These are phyloP conservation scores for Pteruthius melanotis DNA, from an alignment of 2,113 vertebrate genomes.

Conservation along the genomic window DNA sequence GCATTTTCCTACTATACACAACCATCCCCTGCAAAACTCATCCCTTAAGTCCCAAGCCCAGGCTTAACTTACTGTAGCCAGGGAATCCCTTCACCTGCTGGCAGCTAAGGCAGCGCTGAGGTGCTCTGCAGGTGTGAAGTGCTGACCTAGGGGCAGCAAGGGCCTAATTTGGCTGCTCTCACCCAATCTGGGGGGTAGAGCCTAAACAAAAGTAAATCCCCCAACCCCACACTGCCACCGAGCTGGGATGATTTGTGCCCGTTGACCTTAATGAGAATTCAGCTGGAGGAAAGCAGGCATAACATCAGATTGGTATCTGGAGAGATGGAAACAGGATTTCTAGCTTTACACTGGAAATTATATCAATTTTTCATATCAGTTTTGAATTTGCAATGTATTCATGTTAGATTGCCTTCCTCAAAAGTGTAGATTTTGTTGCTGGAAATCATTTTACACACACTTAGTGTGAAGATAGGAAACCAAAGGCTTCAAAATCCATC, in stretches of 20 bases:
- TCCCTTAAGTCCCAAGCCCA: accelerated
- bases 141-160: accelerated
- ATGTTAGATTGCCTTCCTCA: neutral
- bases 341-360: neutral
- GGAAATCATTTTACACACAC: neutral
- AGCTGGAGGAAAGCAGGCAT: neutral
- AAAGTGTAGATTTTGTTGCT: neutral
- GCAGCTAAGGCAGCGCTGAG: accelerated
- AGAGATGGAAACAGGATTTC: neutral
- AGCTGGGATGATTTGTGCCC: neutral
- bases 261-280: neutral
- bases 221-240: accelerated
- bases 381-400: neutral
- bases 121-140: neutral
- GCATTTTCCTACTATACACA: accelerated
- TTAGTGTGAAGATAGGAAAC: neutral
- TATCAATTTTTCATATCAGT: neutral
- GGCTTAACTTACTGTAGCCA: neutral
- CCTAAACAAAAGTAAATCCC: neutral
- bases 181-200: neutral
- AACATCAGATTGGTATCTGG: neutral
- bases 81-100: neutral
- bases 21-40: accelerated
- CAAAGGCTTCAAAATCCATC: neutral
- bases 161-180: neutral